Evolutionary conservation across 2,888 invertebrate species (phyloP).

Genomic region (Rhogogaster chlorosoma): DNA sequence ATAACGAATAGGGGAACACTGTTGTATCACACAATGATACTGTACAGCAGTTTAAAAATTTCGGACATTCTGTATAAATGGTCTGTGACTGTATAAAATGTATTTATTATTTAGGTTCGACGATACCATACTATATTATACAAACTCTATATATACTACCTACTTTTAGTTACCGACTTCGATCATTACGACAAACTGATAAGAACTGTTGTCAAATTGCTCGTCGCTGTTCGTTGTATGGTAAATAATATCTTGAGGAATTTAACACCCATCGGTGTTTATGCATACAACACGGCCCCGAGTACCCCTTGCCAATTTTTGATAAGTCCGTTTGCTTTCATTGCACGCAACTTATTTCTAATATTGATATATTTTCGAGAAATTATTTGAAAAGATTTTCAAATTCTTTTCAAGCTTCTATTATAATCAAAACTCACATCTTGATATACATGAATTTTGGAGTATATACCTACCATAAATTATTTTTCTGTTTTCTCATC

Average conservation of each 20-base stretch:
- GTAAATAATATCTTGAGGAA: background rate
- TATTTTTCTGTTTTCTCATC: background rate
- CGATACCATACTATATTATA: slow-evolving; percentile 73
- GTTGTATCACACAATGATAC: slow-evolving; percentile 30
- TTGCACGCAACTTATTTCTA: background rate
- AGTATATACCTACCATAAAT: background rate
- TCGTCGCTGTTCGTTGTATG: background rate
- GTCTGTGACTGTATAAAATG: slow-evolving; percentile 76
- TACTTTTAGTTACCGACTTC: slow-evolving; percentile 74
- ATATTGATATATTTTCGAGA: background rate
- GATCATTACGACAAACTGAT: slow-evolving; percentile 67
- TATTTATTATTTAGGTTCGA: slow-evolving; percentile 78
- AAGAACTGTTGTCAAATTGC: slow-evolving; percentile 64
- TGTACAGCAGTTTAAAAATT: slow-evolving; percentile 61
- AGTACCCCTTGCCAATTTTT: slow-evolving; percentile 43
- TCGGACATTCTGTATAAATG: slow-evolving; percentile 75
- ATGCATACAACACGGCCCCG: background rate
- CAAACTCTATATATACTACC: slow-evolving; percentile 69
- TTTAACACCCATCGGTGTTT: background rate
- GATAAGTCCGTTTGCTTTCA: background rate
- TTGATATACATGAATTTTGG: background rate
- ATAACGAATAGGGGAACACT: slow-evolving; percentile 2
- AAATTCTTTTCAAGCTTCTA: background rate
- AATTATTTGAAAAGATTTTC: background rate
- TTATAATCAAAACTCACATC: background rate